Percentiles rank a stretch among this genome's conserved stretches.
phyloP scores from a whole-genome alignment of 2,797 vertebrate genomes.

The Muraenolepis orangiensis region DNA sequence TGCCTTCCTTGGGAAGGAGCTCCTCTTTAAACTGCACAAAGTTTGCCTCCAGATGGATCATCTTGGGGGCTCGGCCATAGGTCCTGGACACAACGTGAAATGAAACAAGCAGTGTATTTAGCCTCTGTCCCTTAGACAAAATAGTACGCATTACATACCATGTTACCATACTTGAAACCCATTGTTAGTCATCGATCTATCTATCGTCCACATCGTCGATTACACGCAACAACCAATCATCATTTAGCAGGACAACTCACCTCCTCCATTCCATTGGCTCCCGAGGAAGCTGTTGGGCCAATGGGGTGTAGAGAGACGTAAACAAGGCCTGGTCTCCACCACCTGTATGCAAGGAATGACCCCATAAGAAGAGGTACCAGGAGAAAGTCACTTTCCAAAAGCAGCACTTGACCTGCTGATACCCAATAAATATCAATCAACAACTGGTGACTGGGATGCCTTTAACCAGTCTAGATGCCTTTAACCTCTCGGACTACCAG shows the following conservation, averaged over 20 bases:
- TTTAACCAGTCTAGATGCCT: background rate
- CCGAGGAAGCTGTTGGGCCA: slow-evolving; percentile 92
- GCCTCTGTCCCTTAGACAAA: background rate
- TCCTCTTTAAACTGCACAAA: slow-evolving; percentile 99
- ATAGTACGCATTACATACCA: background rate
- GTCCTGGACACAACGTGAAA: slow-evolving; percentile 72
- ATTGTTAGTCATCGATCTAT: background rate
- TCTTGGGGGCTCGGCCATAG: slow-evolving; percentile 95
- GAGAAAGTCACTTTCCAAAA: background rate
- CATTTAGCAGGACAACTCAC: slow-evolving; percentile 55
- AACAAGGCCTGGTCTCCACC: slow-evolving; percentile 94
- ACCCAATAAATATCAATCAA: background rate
- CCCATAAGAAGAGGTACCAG: background rate
- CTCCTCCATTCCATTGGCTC: slow-evolving; percentile 98
- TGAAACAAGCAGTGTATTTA: background rate
- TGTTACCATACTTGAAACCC: background rate
- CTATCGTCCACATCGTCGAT: background rate
- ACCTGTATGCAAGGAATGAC: slow-evolving; percentile 71
- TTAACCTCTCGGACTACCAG: background rate
- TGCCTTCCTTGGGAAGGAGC: slow-evolving; percentile 93
- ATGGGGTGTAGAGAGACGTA: slow-evolving; percentile 83
- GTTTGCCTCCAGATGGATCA: slow-evolving; percentile 98
- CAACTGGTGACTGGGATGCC: background rate
- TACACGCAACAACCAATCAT: slow-evolving; percentile 5
- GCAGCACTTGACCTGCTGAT: background rate